Percentiles rank a stretch among this genome's conserved stretches.
Conservation (phyloP, 2,888 invertebrate species). For the Steinernema carpocapsae region DNA sequence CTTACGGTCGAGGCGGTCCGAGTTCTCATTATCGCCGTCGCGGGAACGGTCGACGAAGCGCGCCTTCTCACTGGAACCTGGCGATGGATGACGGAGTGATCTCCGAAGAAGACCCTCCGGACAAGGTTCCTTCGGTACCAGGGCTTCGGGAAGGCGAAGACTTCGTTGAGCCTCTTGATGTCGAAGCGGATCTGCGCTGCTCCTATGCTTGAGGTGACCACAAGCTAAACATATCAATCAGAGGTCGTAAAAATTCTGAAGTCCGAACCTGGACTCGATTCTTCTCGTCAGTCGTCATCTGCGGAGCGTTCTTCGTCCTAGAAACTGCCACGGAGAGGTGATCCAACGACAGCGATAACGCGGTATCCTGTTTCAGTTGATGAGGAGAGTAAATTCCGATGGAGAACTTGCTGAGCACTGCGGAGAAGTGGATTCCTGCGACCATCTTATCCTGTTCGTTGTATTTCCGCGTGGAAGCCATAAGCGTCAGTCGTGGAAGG, state of each 20-base stretch:
- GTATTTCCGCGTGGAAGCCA: conserved; percentile 80
- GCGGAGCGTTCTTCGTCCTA: conserved; percentile 57
- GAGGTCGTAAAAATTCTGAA: conserved; percentile 39
- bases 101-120: conserved; percentile 87
- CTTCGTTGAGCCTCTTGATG: conserved; percentile 93
- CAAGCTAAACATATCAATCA: conserved; percentile 49
- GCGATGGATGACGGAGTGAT: conserved; percentile 69
- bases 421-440: conserved; percentile 79
- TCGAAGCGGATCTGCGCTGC: conserved; percentile 87
- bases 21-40: not conserved
- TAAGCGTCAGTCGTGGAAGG: conserved; percentile 92
- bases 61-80: not conserved
- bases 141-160: conserved; percentile 94
- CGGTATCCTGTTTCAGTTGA: conserved; percentile 51
- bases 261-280: conserved; percentile 61
- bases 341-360: conserved; percentile 61
- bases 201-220: conserved; percentile 62
- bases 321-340: conserved; percentile 60
- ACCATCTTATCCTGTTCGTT: conserved; percentile 43
- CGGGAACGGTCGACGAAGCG: not conserved
- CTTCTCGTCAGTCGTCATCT: conserved; percentile 52
- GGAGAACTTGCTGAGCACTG: conserved; percentile 93
- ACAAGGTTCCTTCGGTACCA: conserved; percentile 83
- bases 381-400: conserved; percentile 96
- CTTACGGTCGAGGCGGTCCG: not conserved